These are phyloP conservation scores for Ivindomyrus marchei DNA, from an alignment of 2,113 vertebrate genomes.

Conservation along the genomic window DNA sequence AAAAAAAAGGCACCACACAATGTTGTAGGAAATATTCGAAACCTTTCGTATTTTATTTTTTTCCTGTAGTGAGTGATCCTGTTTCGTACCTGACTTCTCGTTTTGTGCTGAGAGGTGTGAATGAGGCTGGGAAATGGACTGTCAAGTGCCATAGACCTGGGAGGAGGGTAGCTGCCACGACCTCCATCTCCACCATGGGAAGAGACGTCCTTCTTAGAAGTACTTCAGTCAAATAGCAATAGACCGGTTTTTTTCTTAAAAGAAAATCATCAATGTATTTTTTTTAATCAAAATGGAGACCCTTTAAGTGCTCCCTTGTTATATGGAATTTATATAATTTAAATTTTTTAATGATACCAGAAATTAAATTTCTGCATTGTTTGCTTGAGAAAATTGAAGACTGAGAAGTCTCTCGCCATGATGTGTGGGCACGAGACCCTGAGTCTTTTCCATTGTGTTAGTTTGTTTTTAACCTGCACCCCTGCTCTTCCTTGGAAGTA, in stretches of 20 bases:
- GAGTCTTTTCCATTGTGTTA: slow-evolving; percentile 1
- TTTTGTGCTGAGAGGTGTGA: slow-evolving; percentile 13
- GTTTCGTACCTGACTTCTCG: slow-evolving; percentile 10
- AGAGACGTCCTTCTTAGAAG: slow-evolving; percentile 23
- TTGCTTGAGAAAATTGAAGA: slow-evolving; percentile 21
- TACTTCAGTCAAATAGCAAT: slow-evolving; percentile 58
- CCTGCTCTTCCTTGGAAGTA: background rate
- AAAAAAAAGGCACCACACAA: slow-evolving; percentile 27
- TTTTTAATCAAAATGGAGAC: slow-evolving; percentile 28
- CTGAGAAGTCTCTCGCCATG: slow-evolving; percentile 38
- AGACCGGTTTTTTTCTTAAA: slow-evolving; percentile 51
- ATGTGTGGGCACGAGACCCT: slow-evolving; percentile 16
- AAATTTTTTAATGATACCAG: slow-evolving; percentile 54
- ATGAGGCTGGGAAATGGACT: slow-evolving; percentile 53
- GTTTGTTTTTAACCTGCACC: background rate
- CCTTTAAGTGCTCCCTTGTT: slow-evolving; percentile 58
- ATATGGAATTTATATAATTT: slow-evolving; percentile 58
- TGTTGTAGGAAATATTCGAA: slow-evolving; percentile 48
- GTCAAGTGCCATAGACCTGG: slow-evolving; percentile 90
- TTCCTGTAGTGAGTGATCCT: slow-evolving; percentile 17
- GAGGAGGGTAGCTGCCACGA: slow-evolving; percentile 55
- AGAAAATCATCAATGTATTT: slow-evolving; percentile 32
- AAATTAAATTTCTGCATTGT: slow-evolving; percentile 39
- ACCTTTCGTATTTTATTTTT: slow-evolving; percentile 53
- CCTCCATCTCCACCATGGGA: slow-evolving; percentile 50